phyloP scores from a whole-genome alignment of 2,113 vertebrate species.

The Promerops cafer region DNA sequence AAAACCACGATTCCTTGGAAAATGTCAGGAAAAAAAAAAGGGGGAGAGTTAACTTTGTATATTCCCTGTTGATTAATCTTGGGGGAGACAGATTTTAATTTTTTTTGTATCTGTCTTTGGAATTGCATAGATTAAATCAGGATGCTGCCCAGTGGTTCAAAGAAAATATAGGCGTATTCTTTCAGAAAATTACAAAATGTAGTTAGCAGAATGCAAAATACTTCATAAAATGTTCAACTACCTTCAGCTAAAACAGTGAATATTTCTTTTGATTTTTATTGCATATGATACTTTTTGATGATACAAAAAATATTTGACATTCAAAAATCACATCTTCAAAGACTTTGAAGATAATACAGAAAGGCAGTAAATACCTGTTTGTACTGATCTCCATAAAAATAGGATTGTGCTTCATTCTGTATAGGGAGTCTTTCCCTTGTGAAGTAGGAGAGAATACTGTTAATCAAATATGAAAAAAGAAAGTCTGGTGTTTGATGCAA shows the following conservation, averaged over 20 bases:
- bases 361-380: not conserved
- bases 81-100: not conserved
- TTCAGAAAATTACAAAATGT: not conserved
- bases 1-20: not conserved
- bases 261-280: not conserved
- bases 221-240: not conserved
- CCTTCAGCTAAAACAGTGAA: not conserved
- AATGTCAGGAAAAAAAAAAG: not conserved
- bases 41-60: not conserved
- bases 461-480: not conserved
- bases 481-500: not conserved
- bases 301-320: not conserved
- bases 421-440: not conserved
- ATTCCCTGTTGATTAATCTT: not conserved
- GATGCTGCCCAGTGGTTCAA: not conserved
- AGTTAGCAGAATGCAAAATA: not conserved
- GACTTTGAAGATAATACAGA: not conserved
- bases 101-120: not conserved
- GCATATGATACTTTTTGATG: not conserved
- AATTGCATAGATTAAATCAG: not conserved
- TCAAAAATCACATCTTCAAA: not conserved
- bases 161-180: not conserved
- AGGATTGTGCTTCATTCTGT: not conserved
- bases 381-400: constrained; percentile 10
- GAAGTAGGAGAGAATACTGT: not conserved